Evolutionary conservation across 1,140 invertebrate genomes (phyloP).

Genomic region (Drosophila arizonae): DNA sequence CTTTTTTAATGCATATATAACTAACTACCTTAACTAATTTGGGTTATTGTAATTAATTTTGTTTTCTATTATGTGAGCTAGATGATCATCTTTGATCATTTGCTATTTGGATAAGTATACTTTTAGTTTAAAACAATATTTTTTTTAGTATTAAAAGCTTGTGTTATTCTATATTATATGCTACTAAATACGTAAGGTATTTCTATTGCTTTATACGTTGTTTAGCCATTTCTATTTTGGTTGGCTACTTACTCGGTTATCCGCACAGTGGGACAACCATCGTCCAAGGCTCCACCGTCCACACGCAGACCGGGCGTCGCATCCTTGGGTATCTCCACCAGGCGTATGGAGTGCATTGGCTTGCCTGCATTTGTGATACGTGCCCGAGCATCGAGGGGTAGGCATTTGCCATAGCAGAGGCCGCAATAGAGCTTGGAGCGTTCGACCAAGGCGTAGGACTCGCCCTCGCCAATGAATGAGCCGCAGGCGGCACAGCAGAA

Average conservation of each 20-base stretch:
- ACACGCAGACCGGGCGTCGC: slow-evolving; percentile 84
- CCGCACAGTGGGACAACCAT: slow-evolving; percentile 75
- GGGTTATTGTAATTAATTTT: too few species aligned
- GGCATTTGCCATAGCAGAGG: slow-evolving; percentile 86
- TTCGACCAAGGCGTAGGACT: slow-evolving; percentile 94
- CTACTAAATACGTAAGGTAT: too few species aligned
- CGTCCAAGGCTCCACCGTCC: slow-evolving; percentile 83
- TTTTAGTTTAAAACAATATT: too few species aligned
- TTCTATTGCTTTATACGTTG: too few species aligned
- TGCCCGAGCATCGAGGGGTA: slow-evolving; percentile 49
- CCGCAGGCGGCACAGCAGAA: slow-evolving; percentile 91
- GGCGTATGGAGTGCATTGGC: slow-evolving; percentile 89
- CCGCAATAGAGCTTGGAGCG: slow-evolving; percentile 93
- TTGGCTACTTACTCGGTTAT: slow-evolving; percentile 74
- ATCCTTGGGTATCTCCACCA: slow-evolving; percentile 89
- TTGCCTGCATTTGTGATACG: slow-evolving; percentile 81
- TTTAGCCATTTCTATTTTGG: not conserved
- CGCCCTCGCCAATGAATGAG: slow-evolving; percentile 94
- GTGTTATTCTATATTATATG: too few species aligned
- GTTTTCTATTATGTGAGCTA: too few species aligned
- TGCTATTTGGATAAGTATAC: too few species aligned
- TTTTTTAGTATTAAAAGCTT: too few species aligned
- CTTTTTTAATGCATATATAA: too few species aligned
- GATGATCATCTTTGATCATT: too few species aligned
- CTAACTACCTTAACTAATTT: too few species aligned